phyloP scores from a whole-genome alignment of 2,888 invertebrate species.

The Proisotoma minuta region DNA sequence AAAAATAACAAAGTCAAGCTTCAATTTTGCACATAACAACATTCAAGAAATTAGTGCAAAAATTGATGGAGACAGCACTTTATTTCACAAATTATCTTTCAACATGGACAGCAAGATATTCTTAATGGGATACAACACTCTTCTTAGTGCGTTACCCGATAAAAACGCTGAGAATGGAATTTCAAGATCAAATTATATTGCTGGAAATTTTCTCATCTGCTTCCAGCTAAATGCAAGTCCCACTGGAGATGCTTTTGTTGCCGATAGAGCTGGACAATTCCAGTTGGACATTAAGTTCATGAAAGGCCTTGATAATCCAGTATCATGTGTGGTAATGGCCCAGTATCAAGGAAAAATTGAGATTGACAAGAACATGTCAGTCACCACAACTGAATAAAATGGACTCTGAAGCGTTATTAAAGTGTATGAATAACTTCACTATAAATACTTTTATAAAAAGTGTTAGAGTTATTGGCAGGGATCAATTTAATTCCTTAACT shows the following conservation, averaged over 20 bases:
- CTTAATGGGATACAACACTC: conserved; percentile 1
- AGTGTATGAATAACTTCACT: background rate
- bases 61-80: conserved; percentile 5
- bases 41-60: background rate
- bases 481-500: background rate
- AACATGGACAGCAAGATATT: background rate
- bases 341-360: background rate
- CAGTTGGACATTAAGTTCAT: background rate
- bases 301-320: background rate
- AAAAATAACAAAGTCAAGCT: background rate
- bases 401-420: background rate
- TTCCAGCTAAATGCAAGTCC: background rate
- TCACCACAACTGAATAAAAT: background rate
- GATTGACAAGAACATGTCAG: background rate
- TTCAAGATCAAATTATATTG: background rate
- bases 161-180: background rate
- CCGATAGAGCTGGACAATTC: background rate
- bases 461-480: background rate
- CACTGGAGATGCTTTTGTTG: background rate
- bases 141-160: background rate
- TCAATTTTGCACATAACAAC: background rate
- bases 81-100: background rate
- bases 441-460: background rate
- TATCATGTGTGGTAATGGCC: background rate
- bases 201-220: background rate